Conservation (phyloP, 2,797 vertebrate species). For the Spondyliosoma cantharus region DNA sequence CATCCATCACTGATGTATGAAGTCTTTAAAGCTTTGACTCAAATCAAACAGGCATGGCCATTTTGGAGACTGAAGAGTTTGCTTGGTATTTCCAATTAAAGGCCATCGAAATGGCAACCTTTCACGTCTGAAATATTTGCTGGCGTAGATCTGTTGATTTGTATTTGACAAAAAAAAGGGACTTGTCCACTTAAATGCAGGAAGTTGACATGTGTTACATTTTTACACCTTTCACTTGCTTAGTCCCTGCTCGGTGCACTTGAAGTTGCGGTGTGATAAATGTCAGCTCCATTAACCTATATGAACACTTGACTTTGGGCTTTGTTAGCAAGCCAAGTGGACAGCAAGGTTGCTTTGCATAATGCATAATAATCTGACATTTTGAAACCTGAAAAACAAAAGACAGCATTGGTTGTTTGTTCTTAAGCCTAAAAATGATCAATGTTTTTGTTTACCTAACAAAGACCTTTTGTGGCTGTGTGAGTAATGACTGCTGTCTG, state of each 20-base stretch:
- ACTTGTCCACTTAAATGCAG: conserved; percentile 28
- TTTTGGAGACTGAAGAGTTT: background rate
- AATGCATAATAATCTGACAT: conserved; percentile 61
- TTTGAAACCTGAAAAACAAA: conserved; percentile 50
- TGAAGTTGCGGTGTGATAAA: conserved; percentile 49
- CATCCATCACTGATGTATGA: too few species aligned
- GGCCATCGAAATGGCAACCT: background rate
- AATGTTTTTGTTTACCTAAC: conserved; percentile 42
- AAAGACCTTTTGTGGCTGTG: conserved; percentile 24
- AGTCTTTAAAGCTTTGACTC: background rate
- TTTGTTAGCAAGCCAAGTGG: conserved; percentile 50
- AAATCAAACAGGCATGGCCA: background rate
- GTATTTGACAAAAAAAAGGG: conserved; percentile 1
- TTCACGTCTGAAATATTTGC: conserved; percentile 1
- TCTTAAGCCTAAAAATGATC: conserved; percentile 29
- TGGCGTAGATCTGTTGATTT: conserved; percentile 13
- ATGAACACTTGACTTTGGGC: conserved; percentile 58
- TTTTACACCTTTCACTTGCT: conserved; percentile 41
- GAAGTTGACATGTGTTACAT: conserved; percentile 31
- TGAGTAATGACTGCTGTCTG: conserved; percentile 10
- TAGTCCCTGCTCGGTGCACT: conserved; percentile 23
- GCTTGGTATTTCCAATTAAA: background rate
- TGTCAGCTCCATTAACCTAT: conserved; percentile 69
- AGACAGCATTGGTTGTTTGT: conserved; percentile 20
- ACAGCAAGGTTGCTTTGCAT: conserved; percentile 47